These are phyloP conservation scores for Microchrysa polita DNA, from an alignment of 2,888 invertebrate species.

Conservation along the genomic window DNA sequence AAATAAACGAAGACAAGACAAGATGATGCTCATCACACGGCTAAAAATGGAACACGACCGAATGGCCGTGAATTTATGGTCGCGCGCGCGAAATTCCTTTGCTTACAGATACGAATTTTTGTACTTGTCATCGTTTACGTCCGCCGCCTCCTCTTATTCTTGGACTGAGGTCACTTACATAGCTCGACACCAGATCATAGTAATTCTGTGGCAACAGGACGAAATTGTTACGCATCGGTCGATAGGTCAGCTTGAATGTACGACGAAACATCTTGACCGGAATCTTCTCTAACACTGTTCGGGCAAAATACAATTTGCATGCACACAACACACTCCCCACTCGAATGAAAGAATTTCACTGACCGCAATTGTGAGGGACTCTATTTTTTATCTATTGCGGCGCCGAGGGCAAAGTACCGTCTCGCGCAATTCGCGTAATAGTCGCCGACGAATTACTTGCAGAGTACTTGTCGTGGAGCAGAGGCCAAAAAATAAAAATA, in stretches of 20 bases:
- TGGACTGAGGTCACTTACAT: slow-evolving; percentile 59
- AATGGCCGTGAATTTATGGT: slow-evolving; percentile 12
- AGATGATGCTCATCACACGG: neutral
- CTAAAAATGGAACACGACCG: slow-evolving; percentile 24
- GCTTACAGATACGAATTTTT: neutral
- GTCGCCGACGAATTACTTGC: slow-evolving; percentile 5
- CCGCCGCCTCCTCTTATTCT: no score
- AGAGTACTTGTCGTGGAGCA: slow-evolving; percentile 10
- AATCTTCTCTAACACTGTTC: neutral
- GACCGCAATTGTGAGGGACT: neutral
- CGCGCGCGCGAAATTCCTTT: neutral
- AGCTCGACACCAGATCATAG: slow-evolving; percentile 62
- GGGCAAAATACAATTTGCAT: no score
- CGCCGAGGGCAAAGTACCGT: slow-evolving; percentile 25
- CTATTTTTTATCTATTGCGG: neutral
- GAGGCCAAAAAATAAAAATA: neutral
- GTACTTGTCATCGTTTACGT: slow-evolving; percentile 7
- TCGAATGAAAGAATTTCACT: neutral
- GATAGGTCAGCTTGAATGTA: slow-evolving; percentile 63
- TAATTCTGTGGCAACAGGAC: slow-evolving; percentile 62
- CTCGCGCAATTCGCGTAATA: slow-evolving; percentile 17
- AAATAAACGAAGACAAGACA: no score
- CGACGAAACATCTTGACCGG: slow-evolving; percentile 59
- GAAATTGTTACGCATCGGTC: slow-evolving; percentile 62
- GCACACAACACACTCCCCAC: no score